These are phyloP conservation scores for Porites evermanni DNA, from an alignment of 92 coral and sea anemone genomes.

Conservation along the genomic window DNA sequence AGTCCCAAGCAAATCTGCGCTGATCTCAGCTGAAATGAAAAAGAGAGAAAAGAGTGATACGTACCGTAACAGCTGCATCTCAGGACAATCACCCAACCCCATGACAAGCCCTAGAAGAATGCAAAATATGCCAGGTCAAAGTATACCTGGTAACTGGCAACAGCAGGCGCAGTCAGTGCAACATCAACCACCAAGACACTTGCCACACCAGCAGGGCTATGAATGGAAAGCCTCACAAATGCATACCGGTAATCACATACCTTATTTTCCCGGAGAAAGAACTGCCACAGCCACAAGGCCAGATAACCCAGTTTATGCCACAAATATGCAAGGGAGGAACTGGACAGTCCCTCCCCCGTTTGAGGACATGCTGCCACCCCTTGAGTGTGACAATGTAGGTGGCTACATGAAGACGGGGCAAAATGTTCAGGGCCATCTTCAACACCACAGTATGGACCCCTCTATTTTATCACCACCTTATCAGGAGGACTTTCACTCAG, in stretches of 20 bases:
- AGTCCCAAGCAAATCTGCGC: conserved; percentile 68
- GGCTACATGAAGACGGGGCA: conserved; percentile 46
- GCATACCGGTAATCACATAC: conserved; percentile 5
- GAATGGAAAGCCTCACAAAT: conserved; percentile 61
- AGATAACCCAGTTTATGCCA: conserved; percentile 40
- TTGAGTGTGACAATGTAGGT: conserved; percentile 46
- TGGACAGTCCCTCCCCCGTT: conserved; percentile 75
- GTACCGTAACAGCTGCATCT: conserved; percentile 59
- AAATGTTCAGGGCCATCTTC: conserved; percentile 39
- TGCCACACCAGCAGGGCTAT: conserved; percentile 13
- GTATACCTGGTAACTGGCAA: conserved; percentile 21
- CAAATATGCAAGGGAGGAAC: conserved; percentile 50
- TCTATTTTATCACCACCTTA: conserved; percentile 80
- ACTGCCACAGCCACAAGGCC: conserved; percentile 8
- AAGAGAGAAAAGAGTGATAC: conserved; percentile 62
- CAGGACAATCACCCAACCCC: conserved; percentile 32
- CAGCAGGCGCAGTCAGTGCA: conserved; percentile 29
- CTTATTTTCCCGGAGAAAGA: conserved; percentile 20
- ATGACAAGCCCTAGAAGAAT: conserved; percentile 47
- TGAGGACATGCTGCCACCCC: conserved; percentile 82
- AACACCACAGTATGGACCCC: conserved; percentile 52
- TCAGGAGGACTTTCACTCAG: conserved; percentile 68
- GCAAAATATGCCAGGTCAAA: conserved; percentile 18
- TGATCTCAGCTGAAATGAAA: conserved; percentile 54
- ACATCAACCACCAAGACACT: conserved; percentile 31